A percentile compares a stretch with the other conserved stretches of the same genome.
Evolutionary conservation across 2,888 invertebrate species (phyloP).

Genomic region (Agonopterix subpropinquella): DNA sequence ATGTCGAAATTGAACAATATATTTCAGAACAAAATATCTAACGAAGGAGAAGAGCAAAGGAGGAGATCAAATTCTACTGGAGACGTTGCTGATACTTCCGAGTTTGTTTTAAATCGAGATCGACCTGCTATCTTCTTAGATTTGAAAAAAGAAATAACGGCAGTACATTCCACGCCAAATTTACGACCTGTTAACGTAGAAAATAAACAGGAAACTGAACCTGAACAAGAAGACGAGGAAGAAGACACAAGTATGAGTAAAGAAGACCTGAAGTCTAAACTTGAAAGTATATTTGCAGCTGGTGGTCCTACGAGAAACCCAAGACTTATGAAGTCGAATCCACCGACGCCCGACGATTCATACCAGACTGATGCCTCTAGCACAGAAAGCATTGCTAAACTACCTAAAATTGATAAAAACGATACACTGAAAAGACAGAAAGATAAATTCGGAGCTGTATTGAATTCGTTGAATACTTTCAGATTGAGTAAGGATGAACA

Average conservation of each 20-base stretch:
- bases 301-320: conserved; percentile 52
- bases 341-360: conserved; percentile 54
- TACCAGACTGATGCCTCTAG: conserved; percentile 49
- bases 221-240: conserved; percentile 21
- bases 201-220: conserved; percentile 18
- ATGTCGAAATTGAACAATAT: conserved; percentile 61
- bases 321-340: conserved; percentile 51
- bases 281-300: conserved; percentile 55
- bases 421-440: conserved; percentile 64
- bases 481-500: conserved; percentile 55
- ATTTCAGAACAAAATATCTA: conserved; percentile 48
- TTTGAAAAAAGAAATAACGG: conserved; percentile 52
- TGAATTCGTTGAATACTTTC: conserved; percentile 47
- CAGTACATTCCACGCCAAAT: conserved; percentile 35
- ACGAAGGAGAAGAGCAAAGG: conserved; percentile 42
- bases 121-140: conserved; percentile 44
- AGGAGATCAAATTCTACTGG: conserved; percentile 57
- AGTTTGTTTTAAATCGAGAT: conserved; percentile 27
- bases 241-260: conserved; percentile 46
- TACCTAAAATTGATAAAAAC: conserved; percentile 58
- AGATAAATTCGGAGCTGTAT: conserved; percentile 56
- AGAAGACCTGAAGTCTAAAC: conserved; percentile 56
- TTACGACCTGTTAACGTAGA: conserved; percentile 38
- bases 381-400: conserved; percentile 47
- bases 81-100: conserved; percentile 36